A percentile compares a stretch with the other conserved stretches of the same genome.
Evolutionary conservation across 1,140 invertebrate genomes (phyloP).

Genomic region (Sipha flava): DNA sequence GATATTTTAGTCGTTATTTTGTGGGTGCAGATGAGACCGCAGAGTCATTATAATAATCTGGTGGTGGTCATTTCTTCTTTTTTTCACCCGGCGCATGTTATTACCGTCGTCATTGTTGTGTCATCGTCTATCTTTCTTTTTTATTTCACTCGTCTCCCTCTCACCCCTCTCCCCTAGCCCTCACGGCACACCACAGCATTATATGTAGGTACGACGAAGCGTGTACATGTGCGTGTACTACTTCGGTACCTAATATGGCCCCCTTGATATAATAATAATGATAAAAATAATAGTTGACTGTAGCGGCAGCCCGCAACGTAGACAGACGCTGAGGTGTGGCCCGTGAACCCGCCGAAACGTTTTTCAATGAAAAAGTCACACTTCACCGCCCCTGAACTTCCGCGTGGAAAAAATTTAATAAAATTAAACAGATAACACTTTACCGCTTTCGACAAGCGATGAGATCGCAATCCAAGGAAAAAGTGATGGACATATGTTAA

Average conservation of each 20-base stretch:
- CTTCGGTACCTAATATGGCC: constrained; percentile 1
- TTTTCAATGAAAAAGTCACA: not conserved
- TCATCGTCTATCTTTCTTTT: not conserved
- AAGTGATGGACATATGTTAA: too few relatives aligned
- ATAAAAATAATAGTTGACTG: not conserved
- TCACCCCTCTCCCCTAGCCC: too few relatives aligned
- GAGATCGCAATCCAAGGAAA: not conserved
- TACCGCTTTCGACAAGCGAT: not conserved
- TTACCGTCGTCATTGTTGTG: constrained; percentile 3
- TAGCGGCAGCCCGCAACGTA: not conserved
- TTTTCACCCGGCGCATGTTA: not conserved
- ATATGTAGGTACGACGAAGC: not conserved
- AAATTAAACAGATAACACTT: not conserved
- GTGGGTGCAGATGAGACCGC: constrained; percentile 23
- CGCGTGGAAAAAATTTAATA: too few relatives aligned
- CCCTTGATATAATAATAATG: not conserved
- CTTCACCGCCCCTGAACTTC: not conserved
- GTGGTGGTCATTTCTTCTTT: not conserved
- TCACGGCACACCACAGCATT: not conserved
- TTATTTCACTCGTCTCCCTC: not conserved
- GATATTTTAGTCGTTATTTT: constrained; percentile 9
- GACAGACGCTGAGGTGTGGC: not conserved
- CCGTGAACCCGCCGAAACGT: not conserved
- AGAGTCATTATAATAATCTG: constrained; percentile 27
- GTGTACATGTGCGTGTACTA: not conserved